phyloP scores from a whole-genome alignment of 2,797 vertebrate species.

The Helostoma temminkii region DNA sequence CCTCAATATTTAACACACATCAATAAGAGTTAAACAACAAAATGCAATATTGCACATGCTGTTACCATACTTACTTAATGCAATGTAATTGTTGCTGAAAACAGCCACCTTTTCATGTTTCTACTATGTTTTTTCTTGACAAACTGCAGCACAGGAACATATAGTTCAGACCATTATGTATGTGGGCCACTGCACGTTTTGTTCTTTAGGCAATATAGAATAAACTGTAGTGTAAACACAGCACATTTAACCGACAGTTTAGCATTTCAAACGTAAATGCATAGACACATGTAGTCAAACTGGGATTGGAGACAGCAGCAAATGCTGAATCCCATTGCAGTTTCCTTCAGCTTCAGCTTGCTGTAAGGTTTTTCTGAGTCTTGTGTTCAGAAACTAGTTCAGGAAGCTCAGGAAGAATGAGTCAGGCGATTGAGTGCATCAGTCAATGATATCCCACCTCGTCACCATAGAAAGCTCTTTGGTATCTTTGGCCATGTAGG shows the following conservation, averaged over 20 bases:
- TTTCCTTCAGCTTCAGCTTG: not conserved
- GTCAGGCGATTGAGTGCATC: not conserved
- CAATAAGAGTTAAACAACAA: constrained; percentile 5
- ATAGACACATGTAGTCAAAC: too few relatives aligned
- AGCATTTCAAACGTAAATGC: not conserved
- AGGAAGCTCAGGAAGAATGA: not conserved
- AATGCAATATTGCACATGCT: constrained; percentile 11
- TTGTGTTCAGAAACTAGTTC: not conserved
- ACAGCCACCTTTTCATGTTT: constrained; percentile 1
- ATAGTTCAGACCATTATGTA: not conserved
- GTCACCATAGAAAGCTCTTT: not conserved
- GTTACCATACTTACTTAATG: not conserved
- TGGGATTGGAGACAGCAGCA: too few relatives aligned
- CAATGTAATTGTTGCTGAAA: constrained; percentile 28
- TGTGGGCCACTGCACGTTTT: too few relatives aligned
- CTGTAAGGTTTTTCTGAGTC: not conserved
- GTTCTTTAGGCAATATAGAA: not conserved
- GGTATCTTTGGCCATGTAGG: not conserved
- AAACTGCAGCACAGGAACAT: constrained; percentile 1
- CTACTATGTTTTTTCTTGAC: not conserved
- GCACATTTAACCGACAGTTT: not conserved
- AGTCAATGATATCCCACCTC: not conserved
- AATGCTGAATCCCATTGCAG: too few relatives aligned
- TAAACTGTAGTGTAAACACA: not conserved
- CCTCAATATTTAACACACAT: constrained; percentile 1